Conservation (phyloP, 2,797 vertebrate species). For the Muscicapa striata region DNA sequence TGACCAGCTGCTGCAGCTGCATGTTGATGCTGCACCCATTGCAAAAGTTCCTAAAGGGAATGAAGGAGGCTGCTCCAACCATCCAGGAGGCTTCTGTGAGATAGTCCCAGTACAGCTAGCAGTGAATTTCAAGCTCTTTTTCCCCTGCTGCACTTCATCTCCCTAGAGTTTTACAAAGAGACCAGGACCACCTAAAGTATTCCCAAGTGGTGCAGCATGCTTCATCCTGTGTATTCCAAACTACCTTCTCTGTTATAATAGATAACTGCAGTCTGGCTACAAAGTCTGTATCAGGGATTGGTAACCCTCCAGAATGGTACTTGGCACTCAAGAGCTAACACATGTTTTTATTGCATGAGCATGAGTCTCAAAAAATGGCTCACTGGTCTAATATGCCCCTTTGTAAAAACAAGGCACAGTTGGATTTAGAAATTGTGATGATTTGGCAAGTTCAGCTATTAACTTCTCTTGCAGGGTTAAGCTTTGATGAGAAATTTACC, state of each 20-base stretch:
- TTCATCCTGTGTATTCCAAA: constrained; percentile 30
- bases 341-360: constrained; percentile 64
- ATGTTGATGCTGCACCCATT: neutral
- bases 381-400: constrained; percentile 58
- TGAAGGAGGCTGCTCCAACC: neutral
- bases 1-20: neutral
- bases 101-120: neutral
- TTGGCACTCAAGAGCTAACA: constrained; percentile 50
- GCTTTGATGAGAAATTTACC: constrained; percentile 49
- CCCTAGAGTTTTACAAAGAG: neutral
- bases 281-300: constrained; percentile 28
- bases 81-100: neutral
- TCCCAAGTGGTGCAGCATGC: neutral
- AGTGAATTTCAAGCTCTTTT: neutral
- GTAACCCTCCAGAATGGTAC: constrained; percentile 53
- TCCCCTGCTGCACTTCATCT: neutral
- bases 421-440: constrained; percentile 54
- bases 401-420: constrained; percentile 42
- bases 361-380: constrained; percentile 69
- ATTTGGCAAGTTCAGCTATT: constrained; percentile 60
- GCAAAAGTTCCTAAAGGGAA: neutral
- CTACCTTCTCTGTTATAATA: constrained; percentile 38
- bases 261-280: constrained; percentile 52
- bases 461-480: constrained; percentile 59
- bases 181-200: neutral